Evolutionary conservation across 2,888 invertebrate species (phyloP), one percentile per base, ranked within the genome.

Genomic region (Microplitis deprimator): DNA sequence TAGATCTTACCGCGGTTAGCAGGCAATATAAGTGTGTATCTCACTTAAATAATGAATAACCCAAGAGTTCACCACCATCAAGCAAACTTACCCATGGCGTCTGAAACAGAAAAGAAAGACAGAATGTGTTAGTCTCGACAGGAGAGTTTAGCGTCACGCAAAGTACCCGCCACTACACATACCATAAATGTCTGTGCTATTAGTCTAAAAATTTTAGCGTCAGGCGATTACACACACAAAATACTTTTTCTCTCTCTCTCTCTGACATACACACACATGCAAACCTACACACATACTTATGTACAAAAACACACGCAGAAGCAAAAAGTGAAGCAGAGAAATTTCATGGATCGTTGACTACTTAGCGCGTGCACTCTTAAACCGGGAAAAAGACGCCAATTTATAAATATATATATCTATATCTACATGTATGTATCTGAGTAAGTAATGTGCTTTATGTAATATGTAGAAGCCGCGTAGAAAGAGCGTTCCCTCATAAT

Each of bases 1-100:
- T 60, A 62, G 20, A 62, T 73, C 64, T 73, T 73, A 41, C 64
- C 73, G 17, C 62, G 17, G 62, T 64, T 41, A 29, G 29, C 29
- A 29, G 29, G 29, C 29, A 29, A 73, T 64, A 20, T 1, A 20
- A 50, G 41, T 41, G 29, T 59, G 38, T 72, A 41, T 64, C 64
- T 62, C 64, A 67, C 29, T 17, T 50, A 50, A 50, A 50, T 50
- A 50, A 40, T 59, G 59, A 67, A 73, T 67, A 67, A 67, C 59
- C 29, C 64, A 62, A 65, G 20, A 67, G 59, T 76, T 70, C 71
- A 70, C 50, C 13, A 50, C 50, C 50, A 50, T 50, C 50, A 50
- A 50, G 74, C 86, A 89, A 91, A 93, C 94, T 94, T 93, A 95
- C 94, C 94, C 93, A 94, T 94, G 90, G 94, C 94, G 92, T 94